phyloP scores from a whole-genome alignment of 2,113 vertebrate genomes.

The Pseudonaja textilis region DNA sequence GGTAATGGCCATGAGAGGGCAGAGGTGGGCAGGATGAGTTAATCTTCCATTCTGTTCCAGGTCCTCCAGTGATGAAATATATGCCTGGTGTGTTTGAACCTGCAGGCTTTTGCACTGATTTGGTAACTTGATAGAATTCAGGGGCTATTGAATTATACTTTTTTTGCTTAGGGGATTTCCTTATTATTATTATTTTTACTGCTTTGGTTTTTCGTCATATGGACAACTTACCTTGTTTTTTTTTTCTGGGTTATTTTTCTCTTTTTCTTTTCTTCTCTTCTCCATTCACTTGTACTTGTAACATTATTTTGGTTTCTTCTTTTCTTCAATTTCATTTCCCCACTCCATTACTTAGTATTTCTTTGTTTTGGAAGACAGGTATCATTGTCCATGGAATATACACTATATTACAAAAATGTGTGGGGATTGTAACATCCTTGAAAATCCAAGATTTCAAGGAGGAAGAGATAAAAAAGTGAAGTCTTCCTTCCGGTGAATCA shows the following conservation, averaged over 20 bases:
- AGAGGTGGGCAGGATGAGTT: not conserved
- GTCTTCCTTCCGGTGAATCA: not conserved
- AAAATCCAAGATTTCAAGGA: not conserved
- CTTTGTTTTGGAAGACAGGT: not conserved
- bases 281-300: not conserved
- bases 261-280: not conserved
- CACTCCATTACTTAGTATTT: not conserved
- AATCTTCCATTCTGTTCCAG: not conserved
- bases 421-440: not conserved
- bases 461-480: not conserved
- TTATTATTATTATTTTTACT: not conserved
- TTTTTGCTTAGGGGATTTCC: not conserved
- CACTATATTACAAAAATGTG: not conserved
- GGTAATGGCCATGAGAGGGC: conserved; percentile 58
- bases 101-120: not conserved
- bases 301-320: not conserved
- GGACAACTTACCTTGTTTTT: not conserved
- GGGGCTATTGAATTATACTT: not conserved
- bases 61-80: not conserved
- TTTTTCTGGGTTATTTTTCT: not conserved
- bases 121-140: not conserved
- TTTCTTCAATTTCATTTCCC: not conserved
- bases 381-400: not conserved
- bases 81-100: not conserved
- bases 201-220: not conserved